These are phyloP conservation scores for Drosophila navojoa DNA, from an alignment of 1,140 invertebrate genomes.

Conservation along the genomic window DNA sequence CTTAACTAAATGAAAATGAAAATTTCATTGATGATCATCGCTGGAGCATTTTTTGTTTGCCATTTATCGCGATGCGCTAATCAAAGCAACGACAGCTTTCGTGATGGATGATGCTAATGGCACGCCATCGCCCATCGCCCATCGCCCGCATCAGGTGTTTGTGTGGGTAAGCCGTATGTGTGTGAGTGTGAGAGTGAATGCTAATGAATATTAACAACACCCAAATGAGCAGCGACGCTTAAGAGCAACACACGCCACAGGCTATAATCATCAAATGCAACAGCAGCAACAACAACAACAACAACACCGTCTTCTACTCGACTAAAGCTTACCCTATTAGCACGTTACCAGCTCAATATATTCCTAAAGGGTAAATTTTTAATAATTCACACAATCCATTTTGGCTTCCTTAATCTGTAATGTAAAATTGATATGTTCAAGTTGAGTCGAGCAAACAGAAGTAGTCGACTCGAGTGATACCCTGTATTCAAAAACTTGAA, in stretches of 20 bases:
- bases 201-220: constrained; percentile 69
- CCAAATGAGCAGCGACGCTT: constrained; percentile 43
- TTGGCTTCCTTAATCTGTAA: neutral
- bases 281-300: constrained; percentile 7
- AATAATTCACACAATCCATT: constrained; percentile 2
- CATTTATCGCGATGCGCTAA: constrained; percentile 66
- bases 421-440: neutral
- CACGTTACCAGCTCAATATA: neutral
- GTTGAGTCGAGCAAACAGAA: no score
- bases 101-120: constrained; percentile 69
- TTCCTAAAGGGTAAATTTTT: neutral
- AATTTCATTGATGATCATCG: constrained; percentile 14
- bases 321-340: constrained; percentile 2
- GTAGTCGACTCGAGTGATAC: neutral
- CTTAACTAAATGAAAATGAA: constrained; percentile 29
- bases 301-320: neutral
- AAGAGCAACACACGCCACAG: constrained; percentile 59
- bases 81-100: constrained; percentile 52
- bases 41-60: constrained; percentile 11
- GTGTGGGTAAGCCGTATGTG: neutral
- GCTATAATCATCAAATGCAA: constrained; percentile 10
- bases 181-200: constrained; percentile 16
- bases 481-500: neutral
- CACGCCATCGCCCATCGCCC: constrained; percentile 26
- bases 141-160: constrained; percentile 31